Evolutionary conservation across 1,140 invertebrate species (phyloP), one percentile per base, ranked within the genome.

Genomic region (Cydia splendana): DNA sequence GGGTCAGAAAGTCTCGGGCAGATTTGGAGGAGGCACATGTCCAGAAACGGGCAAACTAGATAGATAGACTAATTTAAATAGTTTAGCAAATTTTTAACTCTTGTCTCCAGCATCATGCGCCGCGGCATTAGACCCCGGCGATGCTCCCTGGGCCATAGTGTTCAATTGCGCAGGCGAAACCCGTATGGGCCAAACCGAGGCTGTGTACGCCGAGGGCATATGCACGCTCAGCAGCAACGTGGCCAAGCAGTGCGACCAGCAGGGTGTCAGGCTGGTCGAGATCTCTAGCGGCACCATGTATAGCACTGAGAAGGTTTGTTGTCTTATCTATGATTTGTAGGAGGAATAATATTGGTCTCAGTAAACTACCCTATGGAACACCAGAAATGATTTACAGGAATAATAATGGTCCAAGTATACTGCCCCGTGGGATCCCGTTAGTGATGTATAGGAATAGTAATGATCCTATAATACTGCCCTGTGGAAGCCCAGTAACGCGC

Each of bases 81-180:
- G 24, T 24, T 24, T 24, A 24, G 24, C 24, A 2, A 30, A 30
- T 30, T 30, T 13, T 48, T 48, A 42, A 42, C 0, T 48, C 24
- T 53, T 76, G 13, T 38, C 78, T 82, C 0, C 85, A 97, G 97
- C 94, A 83, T 97, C 96, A 81, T 97, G 96, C 88, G 95, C 97
- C 85, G 95, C 94, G 85, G 97, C 96, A 0, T 96, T 98, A 88
- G 92, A 94, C 74, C 94, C 94, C 67, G 90, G 94, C 80, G 90
- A 94, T 24, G 85, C 80, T 1, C 86, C 91, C 10, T 97, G 97
- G 95, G 96, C 97, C 87, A 96, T 95, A 93, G 96, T 98, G 30
- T 95, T 98, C 71, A 98, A 98, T 93, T 97, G 97, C 87, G 97
- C 98, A 12, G 97, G 97, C 7, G 98, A 99, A 93, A 98, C 97